Evolutionary conservation across 2,113 vertebrate genomes (phyloP).

Genomic region (Bubo blakistoni): DNA sequence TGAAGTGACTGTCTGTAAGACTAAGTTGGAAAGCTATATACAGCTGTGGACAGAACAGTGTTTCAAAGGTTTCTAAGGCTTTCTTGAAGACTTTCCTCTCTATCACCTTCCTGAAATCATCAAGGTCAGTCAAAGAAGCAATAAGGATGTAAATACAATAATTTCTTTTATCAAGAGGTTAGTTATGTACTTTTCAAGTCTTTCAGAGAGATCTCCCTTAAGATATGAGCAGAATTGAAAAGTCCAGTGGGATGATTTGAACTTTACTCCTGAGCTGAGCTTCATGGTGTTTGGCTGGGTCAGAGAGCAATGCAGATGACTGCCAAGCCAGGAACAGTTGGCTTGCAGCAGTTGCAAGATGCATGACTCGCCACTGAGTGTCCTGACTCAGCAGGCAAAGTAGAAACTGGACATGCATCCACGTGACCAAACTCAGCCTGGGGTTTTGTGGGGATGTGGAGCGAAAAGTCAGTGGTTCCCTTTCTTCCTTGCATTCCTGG

Average conservation of each 20-base stretch:
- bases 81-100: not conserved
- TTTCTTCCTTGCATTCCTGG: not conserved
- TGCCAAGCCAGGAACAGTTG: not conserved
- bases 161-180: not conserved
- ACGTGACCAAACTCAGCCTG: not conserved
- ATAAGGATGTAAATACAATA: not conserved
- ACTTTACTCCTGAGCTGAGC: not conserved
- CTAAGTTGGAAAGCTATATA: not conserved
- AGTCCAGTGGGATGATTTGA: not conserved
- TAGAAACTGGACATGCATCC: not conserved
- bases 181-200: not conserved
- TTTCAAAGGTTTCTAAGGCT: not conserved
- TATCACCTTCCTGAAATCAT: not conserved
- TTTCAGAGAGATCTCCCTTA: not conserved
- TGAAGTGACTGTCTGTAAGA: not conserved
- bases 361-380: not conserved
- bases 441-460: not conserved
- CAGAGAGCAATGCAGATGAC: not conserved
- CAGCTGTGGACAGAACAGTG: not conserved
- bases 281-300: not conserved
- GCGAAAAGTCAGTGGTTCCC: not conserved
- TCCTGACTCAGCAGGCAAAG: not conserved
- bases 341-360: not conserved
- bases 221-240: not conserved
- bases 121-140: not conserved